Base-by-base conservation (phyloP, 2,888 invertebrate genomes). In the Lottia scabra region DNA sequence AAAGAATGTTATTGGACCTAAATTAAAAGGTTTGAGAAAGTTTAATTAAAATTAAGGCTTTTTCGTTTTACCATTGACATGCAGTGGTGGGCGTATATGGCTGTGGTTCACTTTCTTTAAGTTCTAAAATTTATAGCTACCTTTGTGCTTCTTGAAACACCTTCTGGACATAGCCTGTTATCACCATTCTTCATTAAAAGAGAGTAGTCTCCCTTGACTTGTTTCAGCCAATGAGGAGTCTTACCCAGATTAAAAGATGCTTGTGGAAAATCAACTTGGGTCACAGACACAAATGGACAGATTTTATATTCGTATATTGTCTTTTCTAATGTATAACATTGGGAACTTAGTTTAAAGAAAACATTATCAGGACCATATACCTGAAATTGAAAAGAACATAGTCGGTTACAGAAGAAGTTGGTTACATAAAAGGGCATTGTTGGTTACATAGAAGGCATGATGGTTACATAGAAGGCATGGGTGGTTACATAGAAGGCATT, bases 261-360 rank as follows among this genome's bases (percentile, higher is more conserved):
- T 0, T 71, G 66, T 0, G 81, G 78, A 30, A 75, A 78, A 8
- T 79, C 74, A 48, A 81, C 78, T 73, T 86, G 86, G 1, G 71
- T 81, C 27, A 84, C 83, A 38, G 80, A 79, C 70, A 80, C 77
- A 70, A 87, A 88, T 0, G 87, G 88, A 78, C 88, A 88, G 26
- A 88, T 73, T 26, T 75, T 80, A 75, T 86, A 88, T 19, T 81
- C 76, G 75, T 86, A 88, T 38, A 81, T 79, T 15, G 69, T 43
- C 0, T 76, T 65, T 23, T 80, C 75, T 43, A 78, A 69, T 43
- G 78, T 73, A 73, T 75, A 86, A 72, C 88, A 88, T 2, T 77
- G 68, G 30, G 75, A 69, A 64, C 83, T 81, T 43, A 88, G 80
- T 38, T 82, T 79, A 70, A 81, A 86, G 74, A 87, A 88, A 12